A percentile compares a stretch with the other conserved stretches of the same genome.
Conservation (phyloP, 1,140 invertebrate species). For the Pogonomyrmex californicus region DNA sequence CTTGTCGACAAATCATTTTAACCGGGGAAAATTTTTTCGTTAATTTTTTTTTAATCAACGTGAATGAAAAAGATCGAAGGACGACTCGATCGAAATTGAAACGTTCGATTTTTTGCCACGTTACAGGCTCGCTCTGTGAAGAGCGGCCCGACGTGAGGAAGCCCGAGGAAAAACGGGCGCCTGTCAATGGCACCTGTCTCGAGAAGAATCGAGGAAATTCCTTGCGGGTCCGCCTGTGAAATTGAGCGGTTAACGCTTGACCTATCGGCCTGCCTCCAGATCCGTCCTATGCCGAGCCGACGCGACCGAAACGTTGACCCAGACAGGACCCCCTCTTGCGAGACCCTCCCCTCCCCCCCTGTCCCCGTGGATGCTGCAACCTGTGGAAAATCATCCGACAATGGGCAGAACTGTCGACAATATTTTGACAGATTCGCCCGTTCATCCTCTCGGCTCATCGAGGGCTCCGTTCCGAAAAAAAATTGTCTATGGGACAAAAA, state of each 20-base stretch:
- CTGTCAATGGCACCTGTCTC: conserved; percentile 72
- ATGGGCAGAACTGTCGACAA: conserved; percentile 70
- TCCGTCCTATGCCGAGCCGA: conserved; percentile 36
- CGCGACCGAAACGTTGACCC: conserved; percentile 74
- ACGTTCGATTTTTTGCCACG: conserved; percentile 51
- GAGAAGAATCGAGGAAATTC: conserved; percentile 61
- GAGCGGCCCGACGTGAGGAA: conserved; percentile 22
- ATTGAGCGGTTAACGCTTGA: conserved; percentile 82
- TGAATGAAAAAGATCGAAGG: neutral
- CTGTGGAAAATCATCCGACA: conserved; percentile 71
- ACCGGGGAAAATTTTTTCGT: conserved; percentile 4
- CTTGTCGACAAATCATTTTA: conserved; percentile 57
- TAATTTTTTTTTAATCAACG: conserved; percentile 22
- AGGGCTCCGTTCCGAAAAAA: conserved; percentile 41
- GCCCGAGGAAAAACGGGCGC: conserved; percentile 28
- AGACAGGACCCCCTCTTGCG: conserved; percentile 57
- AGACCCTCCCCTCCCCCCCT: neutral
- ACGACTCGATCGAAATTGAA: conserved; percentile 53
- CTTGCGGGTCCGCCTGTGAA: conserved; percentile 73
- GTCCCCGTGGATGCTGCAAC: conserved; percentile 32
- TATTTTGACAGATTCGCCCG: conserved; percentile 79
- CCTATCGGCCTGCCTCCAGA: conserved; percentile 59
- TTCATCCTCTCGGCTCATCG: conserved; percentile 44
- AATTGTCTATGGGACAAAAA: conserved; percentile 31
- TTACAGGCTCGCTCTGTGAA: conserved; percentile 46